Evolutionary conservation across 2,888 invertebrate species (phyloP), one percentile per base, ranked within the genome.

Genomic region (Dorcus hopei): DNA sequence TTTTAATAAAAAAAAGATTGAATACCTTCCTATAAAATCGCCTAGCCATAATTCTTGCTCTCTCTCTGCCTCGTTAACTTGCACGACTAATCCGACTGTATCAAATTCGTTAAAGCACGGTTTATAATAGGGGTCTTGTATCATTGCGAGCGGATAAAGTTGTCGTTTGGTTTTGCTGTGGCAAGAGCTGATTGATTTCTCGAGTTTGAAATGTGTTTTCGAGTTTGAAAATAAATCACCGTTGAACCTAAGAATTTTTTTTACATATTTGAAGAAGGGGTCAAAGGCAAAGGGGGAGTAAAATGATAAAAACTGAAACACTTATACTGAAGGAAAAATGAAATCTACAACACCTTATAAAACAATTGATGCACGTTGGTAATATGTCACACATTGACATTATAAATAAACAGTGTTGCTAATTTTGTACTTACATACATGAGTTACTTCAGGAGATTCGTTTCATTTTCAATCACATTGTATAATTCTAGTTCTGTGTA

Each of bases 31-130:
- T 38, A 81, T 76, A 6, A 69, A 71, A 71, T 88, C 87, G 0
- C 84, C 76, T 14, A 88, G 50, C 75, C 85, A 87, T 0, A 87
- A 76, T 58, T 83, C 82, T 76, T 88, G 87, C 57, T 80, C 79
- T 58, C 76, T 71, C 23, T 77, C 79, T 26, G 80, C 73, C 23
- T 82, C 80, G 61, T 82, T 83, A 40, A 87, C 79, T 57, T 80
- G 75, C 23, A 88, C 80, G 41, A 91, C 81, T 2, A 90, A 68
- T 1, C 91, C 92, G 3, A 87, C 83, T 8, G 87, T 85, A 76
- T 93, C 92, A 62, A 91, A 81, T 80, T 92, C 92, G 61, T 85
- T 84, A 70, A 86, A 87, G 8, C 73, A 61, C 3, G 83, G 81
- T 58, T 73, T 70, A 62, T 80, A 80, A 43, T 69, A 72, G 14